phyloP scores from a whole-genome alignment of 2,888 invertebrate species.

The Andrena dorsata region DNA sequence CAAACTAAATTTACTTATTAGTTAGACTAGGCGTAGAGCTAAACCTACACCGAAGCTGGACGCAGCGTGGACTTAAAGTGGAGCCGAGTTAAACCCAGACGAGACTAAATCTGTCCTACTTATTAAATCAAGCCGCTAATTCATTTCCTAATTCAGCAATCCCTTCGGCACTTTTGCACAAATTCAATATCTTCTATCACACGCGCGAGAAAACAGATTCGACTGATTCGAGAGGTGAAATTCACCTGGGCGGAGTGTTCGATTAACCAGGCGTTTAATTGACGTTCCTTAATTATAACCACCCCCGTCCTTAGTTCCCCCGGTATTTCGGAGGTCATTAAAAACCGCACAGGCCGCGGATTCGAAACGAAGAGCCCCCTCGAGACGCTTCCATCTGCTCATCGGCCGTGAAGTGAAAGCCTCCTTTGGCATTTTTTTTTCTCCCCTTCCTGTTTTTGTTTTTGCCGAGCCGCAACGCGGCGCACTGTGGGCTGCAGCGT shows the following conservation, averaged over 20 bases:
- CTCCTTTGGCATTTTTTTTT: constrained; percentile 42
- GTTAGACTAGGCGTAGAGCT: too few species aligned
- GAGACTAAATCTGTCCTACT: not conserved
- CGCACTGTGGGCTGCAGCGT: not conserved
- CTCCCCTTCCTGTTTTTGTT: constrained; percentile 24
- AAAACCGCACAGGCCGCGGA: constrained; percentile 36
- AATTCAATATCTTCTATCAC: too few species aligned
- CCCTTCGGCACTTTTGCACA: too few species aligned
- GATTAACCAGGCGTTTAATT: constrained; percentile 42
- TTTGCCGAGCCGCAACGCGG: constrained; percentile 19
- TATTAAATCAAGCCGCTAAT: too few species aligned
- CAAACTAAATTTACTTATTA: too few species aligned
- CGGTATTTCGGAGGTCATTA: constrained; percentile 42
- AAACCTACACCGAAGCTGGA: not conserved
- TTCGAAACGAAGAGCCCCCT: constrained; percentile 56
- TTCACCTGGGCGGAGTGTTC: not conserved
- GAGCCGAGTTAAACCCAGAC: not conserved
- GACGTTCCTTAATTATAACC: constrained; percentile 7
- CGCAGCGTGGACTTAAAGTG: not conserved
- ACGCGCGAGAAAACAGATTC: too few species aligned
- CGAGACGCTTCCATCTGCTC: constrained; percentile 51
- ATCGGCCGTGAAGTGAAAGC: constrained; percentile 62
- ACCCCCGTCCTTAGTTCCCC: not conserved
- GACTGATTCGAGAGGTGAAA: too few species aligned
- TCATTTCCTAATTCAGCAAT: too few species aligned